Percentiles rank a stretch among this genome's conserved stretches.
These are phyloP conservation scores for Coleophora deauratella DNA, from an alignment of 2,888 invertebrate genomes.

Conservation along the genomic window DNA sequence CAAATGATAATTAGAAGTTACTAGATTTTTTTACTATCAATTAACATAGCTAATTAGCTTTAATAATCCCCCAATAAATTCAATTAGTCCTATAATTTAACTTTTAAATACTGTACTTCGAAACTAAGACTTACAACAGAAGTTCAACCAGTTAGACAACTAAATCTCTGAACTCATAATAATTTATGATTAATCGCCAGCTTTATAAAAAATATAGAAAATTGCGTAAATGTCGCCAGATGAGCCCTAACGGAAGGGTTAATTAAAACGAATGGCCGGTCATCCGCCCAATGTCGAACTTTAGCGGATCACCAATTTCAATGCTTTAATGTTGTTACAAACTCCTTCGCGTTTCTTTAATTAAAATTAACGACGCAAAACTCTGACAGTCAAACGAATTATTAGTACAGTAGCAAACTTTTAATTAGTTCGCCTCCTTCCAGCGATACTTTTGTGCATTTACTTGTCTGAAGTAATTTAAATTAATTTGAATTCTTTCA, in stretches of 20 bases:
- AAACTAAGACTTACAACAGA: not conserved
- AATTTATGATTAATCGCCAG: not conserved
- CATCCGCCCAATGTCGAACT: constrained; percentile 66
- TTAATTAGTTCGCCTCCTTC: constrained; percentile 69
- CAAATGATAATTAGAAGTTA: too few relatives aligned
- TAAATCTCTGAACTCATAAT: not conserved
- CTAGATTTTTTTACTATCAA: too few relatives aligned
- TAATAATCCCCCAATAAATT: constrained; percentile 1
- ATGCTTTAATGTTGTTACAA: constrained; percentile 73
- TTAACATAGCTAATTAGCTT: too few relatives aligned
- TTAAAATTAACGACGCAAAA: constrained; percentile 74
- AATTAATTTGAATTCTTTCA: constrained; percentile 62
- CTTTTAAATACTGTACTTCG: constrained; percentile 1
- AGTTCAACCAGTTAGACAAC: too few relatives aligned
- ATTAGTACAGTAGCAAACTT: constrained; percentile 71
- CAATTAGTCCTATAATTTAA: too few relatives aligned
- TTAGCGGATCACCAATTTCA: constrained; percentile 72
- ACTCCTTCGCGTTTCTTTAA: constrained; percentile 70
- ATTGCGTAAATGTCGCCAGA: constrained; percentile 22
- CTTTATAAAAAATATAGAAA: too few relatives aligned
- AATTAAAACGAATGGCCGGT: constrained; percentile 70
- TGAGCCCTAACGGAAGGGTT: constrained; percentile 56
- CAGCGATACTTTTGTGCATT: constrained; percentile 67
- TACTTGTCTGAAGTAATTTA: constrained; percentile 56
- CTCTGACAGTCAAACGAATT: constrained; percentile 74